Evolutionary conservation across 1,140 invertebrate species (phyloP), one percentile per base, ranked within the genome.

Genomic region (Eurosta solidaginis): DNA sequence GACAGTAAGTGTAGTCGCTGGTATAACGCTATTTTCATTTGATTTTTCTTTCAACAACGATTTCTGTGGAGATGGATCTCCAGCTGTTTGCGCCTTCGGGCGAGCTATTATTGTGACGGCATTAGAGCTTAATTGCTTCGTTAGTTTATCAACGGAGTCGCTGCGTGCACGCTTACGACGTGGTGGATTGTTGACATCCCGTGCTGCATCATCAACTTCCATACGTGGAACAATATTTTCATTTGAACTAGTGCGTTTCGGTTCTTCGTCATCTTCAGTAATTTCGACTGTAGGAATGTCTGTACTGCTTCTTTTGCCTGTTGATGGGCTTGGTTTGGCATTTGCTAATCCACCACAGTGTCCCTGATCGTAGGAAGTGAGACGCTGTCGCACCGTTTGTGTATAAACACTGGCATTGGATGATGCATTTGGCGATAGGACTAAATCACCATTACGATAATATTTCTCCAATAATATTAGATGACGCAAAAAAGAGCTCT

Each of bases 391-490:
- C 3, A 95, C 93, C 9, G 93, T 94, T 63, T 92, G 93, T 20
- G 93, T 93, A 81, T 96, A 96, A 74, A 92, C 93, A 0, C 91
- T 90, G 0, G 94, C 93, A 82, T 94, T 92, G 14, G 92, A 90
- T 17, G 92, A 92, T 0, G 94, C 93, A 78, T 91, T 92, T 1
- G 92, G 91, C 1, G 93, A 91, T 40, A 95, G 84, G 1, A 94
- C 89, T 7, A 96, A 84, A 81, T 95, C 94, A 5, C 94, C 94
- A 79, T 92, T 92, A 50, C 92, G 89, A 79, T 93, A 94, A 86
- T 95, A 95, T 83, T 95, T 95, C 78, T 96, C 94, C 77, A 95
- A 83, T 1, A 96, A 89, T 52, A 95, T 92, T 6, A 96, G 85
- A 88, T 96, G 94, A 6, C 94, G 89, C 1, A 96, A 86, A 81